Evolutionary conservation across 2,888 invertebrate species (phyloP).

Genomic region (Microplitis manilae): DNA sequence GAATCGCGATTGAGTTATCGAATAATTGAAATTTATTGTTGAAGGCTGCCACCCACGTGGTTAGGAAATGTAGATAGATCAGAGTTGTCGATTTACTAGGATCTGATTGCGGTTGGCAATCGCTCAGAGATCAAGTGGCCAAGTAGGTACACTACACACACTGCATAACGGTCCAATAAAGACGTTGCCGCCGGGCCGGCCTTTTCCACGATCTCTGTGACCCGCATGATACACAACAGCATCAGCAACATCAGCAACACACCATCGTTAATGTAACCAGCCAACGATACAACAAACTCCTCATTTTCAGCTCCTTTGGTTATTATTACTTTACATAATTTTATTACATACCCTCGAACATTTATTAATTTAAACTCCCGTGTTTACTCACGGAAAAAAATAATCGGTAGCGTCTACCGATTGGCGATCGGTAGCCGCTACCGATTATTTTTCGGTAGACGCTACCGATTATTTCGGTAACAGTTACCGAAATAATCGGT

Average conservation of each 20-base stretch:
- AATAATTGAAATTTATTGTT: conserved; percentile 31
- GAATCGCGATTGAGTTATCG: not conserved
- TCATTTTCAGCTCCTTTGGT: not conserved
- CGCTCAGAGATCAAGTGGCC: conserved; percentile 40
- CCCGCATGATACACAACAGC: conserved; percentile 16
- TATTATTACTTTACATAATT: not conserved
- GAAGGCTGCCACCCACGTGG: conserved; percentile 35
- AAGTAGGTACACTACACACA: conserved; percentile 31
- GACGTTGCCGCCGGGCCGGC: conserved; percentile 40
- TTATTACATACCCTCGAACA: no score
- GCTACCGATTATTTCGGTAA: no score
- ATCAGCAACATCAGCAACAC: not conserved
- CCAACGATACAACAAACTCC: not conserved
- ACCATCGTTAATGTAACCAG: not conserved
- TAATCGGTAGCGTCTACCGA: no score
- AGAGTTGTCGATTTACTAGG: conserved; percentile 30
- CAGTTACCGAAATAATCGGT: no score
- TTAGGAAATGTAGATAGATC: conserved; percentile 14
- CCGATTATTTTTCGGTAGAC: no score
- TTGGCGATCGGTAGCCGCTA: no score
- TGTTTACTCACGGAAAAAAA: no score
- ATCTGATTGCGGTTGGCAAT: conserved; percentile 37
- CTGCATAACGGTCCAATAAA: conserved; percentile 43
- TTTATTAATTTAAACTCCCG: no score
- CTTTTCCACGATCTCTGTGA: conserved; percentile 43